Evolutionary conservation across 2,888 invertebrate genomes (phyloP).

Genomic region (Athalia circularis): DNA sequence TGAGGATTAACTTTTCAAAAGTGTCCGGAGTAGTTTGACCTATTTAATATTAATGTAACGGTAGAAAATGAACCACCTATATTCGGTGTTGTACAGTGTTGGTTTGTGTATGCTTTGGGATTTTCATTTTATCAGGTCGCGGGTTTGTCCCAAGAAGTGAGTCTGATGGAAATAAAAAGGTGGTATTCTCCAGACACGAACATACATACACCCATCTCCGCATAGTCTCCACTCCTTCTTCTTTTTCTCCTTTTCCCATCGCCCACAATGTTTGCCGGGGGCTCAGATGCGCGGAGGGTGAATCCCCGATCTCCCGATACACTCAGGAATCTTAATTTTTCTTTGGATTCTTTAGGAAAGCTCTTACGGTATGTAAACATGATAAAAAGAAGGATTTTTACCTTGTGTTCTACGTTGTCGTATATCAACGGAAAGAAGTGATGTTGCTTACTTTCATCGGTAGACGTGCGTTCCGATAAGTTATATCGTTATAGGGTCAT

Average conservation of each 20-base stretch:
- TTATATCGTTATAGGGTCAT: slow-evolving; percentile 50
- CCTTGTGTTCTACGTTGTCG: background rate
- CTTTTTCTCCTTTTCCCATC: background rate
- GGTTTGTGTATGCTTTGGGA: too few species aligned
- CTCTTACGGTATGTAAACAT: slow-evolving; percentile 32
- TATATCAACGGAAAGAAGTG: background rate
- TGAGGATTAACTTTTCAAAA: slow-evolving; percentile 21
- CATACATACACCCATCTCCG: too few species aligned
- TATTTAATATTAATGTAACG: slow-evolving; percentile 13
- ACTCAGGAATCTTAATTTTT: slow-evolving; percentile 22
- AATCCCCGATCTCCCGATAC: background rate
- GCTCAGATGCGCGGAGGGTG: background rate
- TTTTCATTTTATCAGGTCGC: too few species aligned
- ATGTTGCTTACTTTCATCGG: slow-evolving; percentile 30
- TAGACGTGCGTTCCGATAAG: slow-evolving; percentile 47
- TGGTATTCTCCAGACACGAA: background rate
- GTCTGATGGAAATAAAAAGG: background rate
- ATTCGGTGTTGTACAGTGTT: too few species aligned
- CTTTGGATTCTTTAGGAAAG: slow-evolving; percentile 19
- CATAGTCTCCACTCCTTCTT: background rate
- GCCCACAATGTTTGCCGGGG: background rate
- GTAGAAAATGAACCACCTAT: too few species aligned
- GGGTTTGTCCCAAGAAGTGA: too few species aligned
- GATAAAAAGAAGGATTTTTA: slow-evolving; percentile 28
- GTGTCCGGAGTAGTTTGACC: background rate